Evolutionary conservation across 1,140 invertebrate genomes (phyloP), one percentile per base, ranked within the genome.

Genomic region (Aphaenogaster ashmeadi): DNA sequence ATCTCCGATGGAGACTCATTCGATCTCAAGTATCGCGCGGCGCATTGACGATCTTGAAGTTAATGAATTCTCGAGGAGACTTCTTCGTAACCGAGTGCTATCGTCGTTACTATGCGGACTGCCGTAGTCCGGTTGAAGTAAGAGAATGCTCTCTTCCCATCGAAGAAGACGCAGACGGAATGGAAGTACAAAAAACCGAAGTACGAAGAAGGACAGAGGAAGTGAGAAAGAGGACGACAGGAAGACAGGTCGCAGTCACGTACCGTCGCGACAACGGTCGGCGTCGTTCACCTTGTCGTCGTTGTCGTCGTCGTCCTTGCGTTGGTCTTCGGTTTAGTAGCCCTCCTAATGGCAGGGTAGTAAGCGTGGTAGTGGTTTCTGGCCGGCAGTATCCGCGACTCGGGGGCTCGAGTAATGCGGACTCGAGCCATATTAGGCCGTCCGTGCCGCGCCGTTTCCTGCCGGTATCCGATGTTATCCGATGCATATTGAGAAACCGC

Each of bases 391-490:
- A 92, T 92, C 89, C 89, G 36, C 87, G 58, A 58, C 36, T 47
- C 38, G 87, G 88, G 84, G 89, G 87, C 85, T 92, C 92, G 90
- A 92, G 89, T 89, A 94, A 93, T 93, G 93, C 91, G 89, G 91
- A 93, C 90, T 91, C 93, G 89, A 74, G 85, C 93, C 93, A 93
- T 94, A 94, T 93, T 94, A 93, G 93, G 93, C 86, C 60, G 87
- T 69, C 80, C 84, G 60, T 87, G 87, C 87, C 87, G 81, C 86
- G 90, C 85, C 77, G 90, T 91, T 93, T 91, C 89, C 91, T 87
- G 83, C 80, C 88, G 72, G 81, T 56, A 84, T 87, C 75, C 89
- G 87, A 89, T 87, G 88, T 91, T 89, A 91, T 90, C 89, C 91
- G 87, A 81, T 87, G 88, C 91, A 92, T 89, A 91, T 92, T 89